Evolutionary conservation across 2,113 vertebrate species (phyloP).

Genomic region (Channa maculata): DNA sequence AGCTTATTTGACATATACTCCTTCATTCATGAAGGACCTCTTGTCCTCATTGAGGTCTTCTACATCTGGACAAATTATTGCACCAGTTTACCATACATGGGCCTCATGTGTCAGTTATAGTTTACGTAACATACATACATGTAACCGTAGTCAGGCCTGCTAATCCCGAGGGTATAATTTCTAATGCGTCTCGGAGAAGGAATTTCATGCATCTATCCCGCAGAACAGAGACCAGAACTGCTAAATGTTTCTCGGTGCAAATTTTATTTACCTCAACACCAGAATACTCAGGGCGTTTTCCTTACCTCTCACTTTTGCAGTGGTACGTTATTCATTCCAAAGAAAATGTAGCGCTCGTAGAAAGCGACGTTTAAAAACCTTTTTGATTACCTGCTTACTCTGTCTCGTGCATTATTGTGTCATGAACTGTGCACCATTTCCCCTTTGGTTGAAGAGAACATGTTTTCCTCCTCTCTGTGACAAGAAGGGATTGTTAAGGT

Average conservation of each 20-base stretch:
- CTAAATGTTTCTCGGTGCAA: constrained; percentile 30
- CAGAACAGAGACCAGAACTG: constrained; percentile 17
- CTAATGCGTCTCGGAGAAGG: constrained; percentile 48
- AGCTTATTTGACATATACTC: constrained; percentile 68
- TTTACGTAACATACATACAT: constrained; percentile 65
- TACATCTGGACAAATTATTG: constrained; percentile 72
- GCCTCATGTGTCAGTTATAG: constrained; percentile 66
- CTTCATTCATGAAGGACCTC: constrained; percentile 55
- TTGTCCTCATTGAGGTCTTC: constrained; percentile 66
- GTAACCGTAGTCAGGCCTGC: constrained; percentile 56
- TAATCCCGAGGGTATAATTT: constrained; percentile 57
- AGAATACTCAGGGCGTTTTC: constrained; percentile 28
- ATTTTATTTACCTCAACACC: constrained; percentile 46
- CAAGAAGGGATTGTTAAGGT: constrained; percentile 89
- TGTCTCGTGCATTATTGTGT: constrained; percentile 67
- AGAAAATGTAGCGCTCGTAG: constrained; percentile 2
- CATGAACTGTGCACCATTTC: constrained; percentile 57
- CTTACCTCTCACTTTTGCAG: background rate
- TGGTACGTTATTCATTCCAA: background rate
- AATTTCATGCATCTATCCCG: constrained; percentile 29
- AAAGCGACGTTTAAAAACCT: constrained; percentile 8
- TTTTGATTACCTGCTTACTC: constrained; percentile 34
- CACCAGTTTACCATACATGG: constrained; percentile 55
- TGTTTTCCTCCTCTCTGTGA: constrained; percentile 83
- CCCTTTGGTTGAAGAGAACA: constrained; percentile 75